Evolutionary conservation across 2,888 invertebrate species (phyloP).

Genomic region (Napeogenes inachia): DNA sequence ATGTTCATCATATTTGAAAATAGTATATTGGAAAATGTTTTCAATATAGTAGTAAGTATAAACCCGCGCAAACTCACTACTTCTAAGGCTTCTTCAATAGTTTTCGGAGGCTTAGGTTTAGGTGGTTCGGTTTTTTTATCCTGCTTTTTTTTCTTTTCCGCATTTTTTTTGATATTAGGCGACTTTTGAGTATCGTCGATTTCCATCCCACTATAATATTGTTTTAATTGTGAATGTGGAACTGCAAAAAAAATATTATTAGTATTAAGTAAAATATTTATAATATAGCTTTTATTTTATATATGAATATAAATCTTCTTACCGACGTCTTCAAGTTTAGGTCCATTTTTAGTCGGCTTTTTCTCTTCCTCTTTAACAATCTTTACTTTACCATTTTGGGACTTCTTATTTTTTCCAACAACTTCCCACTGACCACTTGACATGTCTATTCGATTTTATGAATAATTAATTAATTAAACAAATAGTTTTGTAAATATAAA

Average conservation of each 20-base stretch:
- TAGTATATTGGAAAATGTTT: not conserved
- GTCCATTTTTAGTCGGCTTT: slow-evolving; percentile 79
- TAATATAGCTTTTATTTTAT: not conserved
- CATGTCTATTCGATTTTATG: slow-evolving; percentile 39
- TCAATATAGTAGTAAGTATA: not conserved
- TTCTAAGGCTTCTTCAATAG: slow-evolving; percentile 80
- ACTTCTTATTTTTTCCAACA: slow-evolving; percentile 81
- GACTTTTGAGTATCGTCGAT: slow-evolving; percentile 79
- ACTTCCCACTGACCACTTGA: slow-evolving; percentile 83
- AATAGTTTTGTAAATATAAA: slow-evolving; percentile 59
- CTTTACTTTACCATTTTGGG: slow-evolving; percentile 73
- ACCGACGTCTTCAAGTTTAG: slow-evolving; percentile 87
- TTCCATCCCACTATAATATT: slow-evolving; percentile 80
- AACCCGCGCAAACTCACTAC: slow-evolving; percentile 56
- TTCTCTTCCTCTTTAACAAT: slow-evolving; percentile 78
- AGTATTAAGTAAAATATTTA: not conserved
- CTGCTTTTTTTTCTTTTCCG: slow-evolving; percentile 67
- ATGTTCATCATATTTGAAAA: not conserved
- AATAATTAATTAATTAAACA: slow-evolving; percentile 24
- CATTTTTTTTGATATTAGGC: slow-evolving; percentile 70
- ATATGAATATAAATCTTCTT: slow-evolving; percentile 53
- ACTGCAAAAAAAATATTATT: slow-evolving; percentile 60
- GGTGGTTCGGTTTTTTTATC: slow-evolving; percentile 72
- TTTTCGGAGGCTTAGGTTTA: slow-evolving; percentile 81
- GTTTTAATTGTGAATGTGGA: slow-evolving; percentile 82